Evolutionary conservation across 37 sponge, comb jelly and placozoan species (phyloP).

Genomic region (Lycopodina hypogea): DNA sequence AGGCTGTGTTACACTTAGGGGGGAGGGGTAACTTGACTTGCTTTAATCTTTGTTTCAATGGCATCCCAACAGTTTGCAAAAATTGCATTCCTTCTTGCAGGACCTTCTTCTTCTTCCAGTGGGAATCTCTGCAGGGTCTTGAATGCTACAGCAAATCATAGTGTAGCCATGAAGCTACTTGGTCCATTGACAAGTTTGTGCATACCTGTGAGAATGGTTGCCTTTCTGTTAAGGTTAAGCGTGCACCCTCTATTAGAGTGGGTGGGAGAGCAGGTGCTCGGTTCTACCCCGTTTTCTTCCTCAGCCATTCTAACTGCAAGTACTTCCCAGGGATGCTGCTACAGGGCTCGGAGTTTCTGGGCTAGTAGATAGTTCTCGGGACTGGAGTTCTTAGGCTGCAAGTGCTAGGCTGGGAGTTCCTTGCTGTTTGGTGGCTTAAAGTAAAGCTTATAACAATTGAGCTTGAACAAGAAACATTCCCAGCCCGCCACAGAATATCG

Average conservation of each 20-base stretch:
- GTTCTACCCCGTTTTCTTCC: no score
- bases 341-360: no score
- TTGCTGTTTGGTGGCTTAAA: no score
- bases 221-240: not conserved
- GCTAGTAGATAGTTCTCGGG: no score
- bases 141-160: not conserved
- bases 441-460: no score
- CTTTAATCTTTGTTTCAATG: conserved; percentile 43
- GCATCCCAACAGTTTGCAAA: conserved; percentile 32
- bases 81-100: conserved; percentile 9
- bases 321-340: no score
- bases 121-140: conserved; percentile 42
- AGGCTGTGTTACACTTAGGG: not conserved
- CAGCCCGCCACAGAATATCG: no score
- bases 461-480: no score
- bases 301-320: no score
- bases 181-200: no score
- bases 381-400: no score
- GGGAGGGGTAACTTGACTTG: conserved; percentile 1
- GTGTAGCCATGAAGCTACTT: not conserved
- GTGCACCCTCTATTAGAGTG: not conserved
- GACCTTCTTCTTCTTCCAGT: conserved; percentile 40
- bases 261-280: conserved; percentile 41
- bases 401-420: no score
- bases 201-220: conserved; percentile 23